These are phyloP conservation scores for Condylura cristata DNA, from an alignment of 2,113 vertebrate genomes.

Conservation along the genomic window DNA sequence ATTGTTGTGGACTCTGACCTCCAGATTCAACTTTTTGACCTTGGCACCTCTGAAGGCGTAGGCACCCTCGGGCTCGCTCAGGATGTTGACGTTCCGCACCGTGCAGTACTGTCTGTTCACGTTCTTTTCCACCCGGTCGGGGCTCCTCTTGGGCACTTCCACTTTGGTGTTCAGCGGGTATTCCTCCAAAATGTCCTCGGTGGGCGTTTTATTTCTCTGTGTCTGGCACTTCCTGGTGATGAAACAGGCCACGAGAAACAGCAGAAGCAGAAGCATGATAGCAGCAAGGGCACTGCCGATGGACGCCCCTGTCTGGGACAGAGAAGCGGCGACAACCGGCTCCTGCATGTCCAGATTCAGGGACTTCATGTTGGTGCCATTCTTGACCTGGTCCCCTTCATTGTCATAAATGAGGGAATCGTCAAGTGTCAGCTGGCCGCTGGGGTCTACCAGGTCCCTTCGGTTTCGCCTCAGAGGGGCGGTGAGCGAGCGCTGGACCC, in stretches of 20 bases:
- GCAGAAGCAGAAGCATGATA: conserved; percentile 88
- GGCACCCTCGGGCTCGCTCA: conserved; percentile 82
- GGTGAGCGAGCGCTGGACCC: conserved; percentile 91
- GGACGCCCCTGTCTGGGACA: conserved; percentile 87
- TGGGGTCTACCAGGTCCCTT: conserved; percentile 88
- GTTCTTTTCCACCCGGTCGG: conserved; percentile 85
- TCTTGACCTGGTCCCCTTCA: conserved; percentile 96
- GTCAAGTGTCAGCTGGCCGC: conserved; percentile 86
- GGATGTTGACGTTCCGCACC: conserved; percentile 90
- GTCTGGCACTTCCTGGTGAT: conserved; percentile 87
- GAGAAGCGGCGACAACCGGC: conserved; percentile 83
- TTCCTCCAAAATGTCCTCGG: conserved; percentile 83
- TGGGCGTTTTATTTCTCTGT: conserved; percentile 79
- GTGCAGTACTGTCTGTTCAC: conserved; percentile 89
- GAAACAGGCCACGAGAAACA: conserved; percentile 89
- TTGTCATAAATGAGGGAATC: conserved; percentile 97
- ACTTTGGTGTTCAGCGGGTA: conserved; percentile 95
- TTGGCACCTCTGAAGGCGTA: conserved; percentile 83
- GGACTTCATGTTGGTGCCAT: conserved; percentile 98
- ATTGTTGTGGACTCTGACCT: conserved; percentile 95
- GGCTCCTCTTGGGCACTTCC: conserved; percentile 88
- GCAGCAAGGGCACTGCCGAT: conserved; percentile 92
- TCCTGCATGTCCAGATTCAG: conserved; percentile 90
- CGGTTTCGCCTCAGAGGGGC: conserved; percentile 84
- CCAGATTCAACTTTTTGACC: conserved; percentile 94